Percentiles rank a stretch among this genome's conserved stretches.
These are phyloP conservation scores for Sitta europaea DNA, from an alignment of 2,113 vertebrate genomes.

Conservation along the genomic window DNA sequence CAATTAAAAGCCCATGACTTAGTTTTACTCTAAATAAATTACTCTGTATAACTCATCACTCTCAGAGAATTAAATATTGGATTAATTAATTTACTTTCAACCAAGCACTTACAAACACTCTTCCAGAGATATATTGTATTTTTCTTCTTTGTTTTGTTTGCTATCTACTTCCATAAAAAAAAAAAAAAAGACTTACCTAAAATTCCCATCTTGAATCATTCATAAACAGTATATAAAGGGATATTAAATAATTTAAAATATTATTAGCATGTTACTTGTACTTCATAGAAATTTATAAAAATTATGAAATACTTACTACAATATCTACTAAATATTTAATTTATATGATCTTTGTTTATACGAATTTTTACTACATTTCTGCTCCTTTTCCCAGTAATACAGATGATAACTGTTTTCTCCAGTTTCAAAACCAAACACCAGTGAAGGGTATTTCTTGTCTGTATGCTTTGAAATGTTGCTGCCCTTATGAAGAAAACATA, in stretches of 20 bases:
- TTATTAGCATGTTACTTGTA: background rate
- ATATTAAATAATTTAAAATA: background rate
- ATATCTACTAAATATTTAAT: background rate
- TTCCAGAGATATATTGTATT: background rate
- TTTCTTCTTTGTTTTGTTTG: background rate
- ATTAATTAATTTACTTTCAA: constrained; percentile 2
- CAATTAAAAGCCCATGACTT: constrained; percentile 45
- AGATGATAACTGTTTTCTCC: background rate
- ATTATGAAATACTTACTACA: background rate
- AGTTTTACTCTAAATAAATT: no score
- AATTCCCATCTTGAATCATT: background rate
- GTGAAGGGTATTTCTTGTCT: background rate
- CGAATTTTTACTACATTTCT: background rate
- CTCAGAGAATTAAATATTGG: background rate
- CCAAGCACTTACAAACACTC: background rate
- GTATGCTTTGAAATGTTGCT: background rate
- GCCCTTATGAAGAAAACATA: background rate
- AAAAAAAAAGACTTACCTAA: background rate
- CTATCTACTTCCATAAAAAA: background rate
- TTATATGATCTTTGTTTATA: background rate
- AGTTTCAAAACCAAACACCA: background rate
- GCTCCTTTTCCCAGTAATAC: background rate
- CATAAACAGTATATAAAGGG: background rate
- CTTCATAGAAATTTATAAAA: background rate
- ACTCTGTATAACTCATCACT: background rate